Base-by-base conservation (phyloP, 2,888 invertebrate genomes). In the Alloplasta piceator region DNA sequence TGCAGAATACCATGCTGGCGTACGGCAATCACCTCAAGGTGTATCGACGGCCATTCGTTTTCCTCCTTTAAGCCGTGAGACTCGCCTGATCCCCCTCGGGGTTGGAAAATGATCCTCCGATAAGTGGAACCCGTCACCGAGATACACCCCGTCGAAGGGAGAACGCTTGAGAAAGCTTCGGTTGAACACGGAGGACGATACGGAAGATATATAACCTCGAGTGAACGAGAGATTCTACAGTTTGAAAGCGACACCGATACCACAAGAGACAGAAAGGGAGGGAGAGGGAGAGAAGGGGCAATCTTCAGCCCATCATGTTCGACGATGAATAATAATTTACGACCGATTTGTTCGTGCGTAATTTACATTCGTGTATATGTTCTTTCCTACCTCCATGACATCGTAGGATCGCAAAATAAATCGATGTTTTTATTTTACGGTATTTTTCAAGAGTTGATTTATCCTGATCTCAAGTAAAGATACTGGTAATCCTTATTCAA, bases 71-170 rank as follows among this genome's bases (percentile, higher is more conserved):
- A 90, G 87, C 87, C 85, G 85, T 83, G 76, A 80, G 41, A 66
- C 82, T 74, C 82, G 58, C 7, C 71, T 85, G 85, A 88, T 89
- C 86, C 90, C 58, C 87, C 85, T 85, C 82, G 85, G 84, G 80
- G 85, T 68, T 84, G 87, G 89, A 89, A 89, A 90, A 91, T 90
- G 90, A 90, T 90, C 88, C 88, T 55, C 85, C 88, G 90, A 90
- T 90, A 91, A 90, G 90, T 89, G 89, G 89, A 86, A 88, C 84
- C 85, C 86, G 86, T 84, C 81, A 52, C 75, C 82, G 85, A 83
- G 74, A 77, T 83, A 76, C 76, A 73, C 14, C 26, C 58, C 61
- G 55, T 70, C n/a, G 61, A 52, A 66, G 66, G 70, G 64, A 75
- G 66, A 76, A 78, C 41, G 38, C 43, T 52, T 10, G 43, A 43